Percentiles rank a stretch among this genome's conserved stretches.
These are phyloP conservation scores for human (Homo sapiens) DNA, from an alignment of 2,113 vertebrate genomes.

Conservation along the genomic window DNA sequence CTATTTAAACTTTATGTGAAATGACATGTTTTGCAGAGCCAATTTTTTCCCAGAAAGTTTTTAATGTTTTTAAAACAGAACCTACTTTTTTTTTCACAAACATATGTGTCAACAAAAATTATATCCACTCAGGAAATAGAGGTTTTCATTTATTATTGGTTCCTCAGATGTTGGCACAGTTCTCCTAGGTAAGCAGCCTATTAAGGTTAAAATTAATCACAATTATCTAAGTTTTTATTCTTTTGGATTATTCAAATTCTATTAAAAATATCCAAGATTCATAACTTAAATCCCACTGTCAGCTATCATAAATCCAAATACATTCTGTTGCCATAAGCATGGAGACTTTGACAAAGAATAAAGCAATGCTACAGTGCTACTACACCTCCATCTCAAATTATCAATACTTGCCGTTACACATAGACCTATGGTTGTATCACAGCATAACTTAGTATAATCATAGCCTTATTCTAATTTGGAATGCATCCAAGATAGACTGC, in stretches of 20 bases:
- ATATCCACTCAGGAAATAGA: not conserved
- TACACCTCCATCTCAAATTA: not conserved
- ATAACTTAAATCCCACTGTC: not conserved
- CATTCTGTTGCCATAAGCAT: not conserved
- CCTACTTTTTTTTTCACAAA: not conserved
- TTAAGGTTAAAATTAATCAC: not conserved
- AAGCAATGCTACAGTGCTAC: not conserved
- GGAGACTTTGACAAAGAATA: not conserved
- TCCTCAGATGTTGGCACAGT: not conserved
- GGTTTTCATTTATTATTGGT: not conserved
- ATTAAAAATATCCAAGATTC: not conserved
- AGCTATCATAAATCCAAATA: not conserved
- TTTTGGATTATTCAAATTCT: not conserved
- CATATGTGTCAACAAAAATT: not conserved
- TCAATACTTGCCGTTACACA: rapidly evolving
- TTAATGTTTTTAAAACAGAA: not conserved
- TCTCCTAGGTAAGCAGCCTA: not conserved
- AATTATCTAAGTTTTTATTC: not conserved
- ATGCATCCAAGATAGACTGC: not conserved
- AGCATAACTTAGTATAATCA: not conserved
- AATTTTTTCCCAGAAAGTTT: not conserved
- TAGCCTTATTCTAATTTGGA: not conserved
- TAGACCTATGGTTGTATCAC: not conserved
- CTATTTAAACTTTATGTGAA: not conserved
- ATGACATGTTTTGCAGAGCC: not conserved